Evolutionary conservation across 2,113 vertebrate genomes (phyloP), one percentile per base, ranked within the genome.

Genomic region (Camelus dromedarius): DNA sequence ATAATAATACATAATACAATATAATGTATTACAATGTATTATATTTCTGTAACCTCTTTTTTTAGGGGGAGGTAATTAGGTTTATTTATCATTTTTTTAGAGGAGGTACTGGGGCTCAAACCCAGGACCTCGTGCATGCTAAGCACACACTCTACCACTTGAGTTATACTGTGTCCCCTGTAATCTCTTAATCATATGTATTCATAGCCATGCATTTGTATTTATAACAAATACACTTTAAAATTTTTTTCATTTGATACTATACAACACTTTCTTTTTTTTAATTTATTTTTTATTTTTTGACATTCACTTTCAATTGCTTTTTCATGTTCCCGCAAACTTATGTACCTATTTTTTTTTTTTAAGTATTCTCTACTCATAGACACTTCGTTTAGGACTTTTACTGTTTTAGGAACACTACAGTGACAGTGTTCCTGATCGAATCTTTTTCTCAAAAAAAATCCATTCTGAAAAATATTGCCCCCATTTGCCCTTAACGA

Each of bases 401-500:
- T 18, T 28, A 18, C 66, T 85, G 9, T 85, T 80, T 92, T 46
- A 94, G 42, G 54, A 92, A 72, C 7, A n/a, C 18, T 67, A 19
- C 3, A 32, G 22, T 67, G 82, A 35, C 0, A 32, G 24, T 92
- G 89, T 94, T 96, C 62, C 52, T 64, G 8, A 76, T 81, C 69
- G 64, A 91, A 70, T 35, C 15, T 83, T 87, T 92, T 77, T 76
- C 42, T 48, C 28, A 87, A 88, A 60, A 60, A 42, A 91, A 77
- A 54, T 8, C 18, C 58, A 1, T 87, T 77, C 30, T 84, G 22
- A 91, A 79, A 91, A 88, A 14, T 83, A 58, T 22, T 84, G 38
- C 7, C 28, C 8, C 75, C 70, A 85, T 72, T 50, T 38, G 46
- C 73, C 67, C 18, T 35, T 86, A 83, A 50, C 5, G 38, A 42